Evolutionary conservation across 2,113 vertebrate species (phyloP), one percentile per base, ranked within the genome.

Genomic region (Mastomys coucha): DNA sequence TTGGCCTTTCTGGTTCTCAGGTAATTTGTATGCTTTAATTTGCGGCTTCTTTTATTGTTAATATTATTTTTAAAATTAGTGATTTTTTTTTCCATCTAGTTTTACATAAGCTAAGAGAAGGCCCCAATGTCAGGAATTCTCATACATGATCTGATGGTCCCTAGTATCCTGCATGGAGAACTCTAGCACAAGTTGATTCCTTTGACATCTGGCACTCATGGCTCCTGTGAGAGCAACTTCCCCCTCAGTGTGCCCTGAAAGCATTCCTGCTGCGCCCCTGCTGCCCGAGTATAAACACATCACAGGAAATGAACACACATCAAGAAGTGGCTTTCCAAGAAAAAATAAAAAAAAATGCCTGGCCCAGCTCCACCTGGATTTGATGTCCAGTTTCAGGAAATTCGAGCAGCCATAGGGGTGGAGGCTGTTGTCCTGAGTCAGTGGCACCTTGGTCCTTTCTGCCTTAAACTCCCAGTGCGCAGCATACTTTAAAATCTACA

Each of bases 131-230:
- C 39, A 60, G 84, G 80, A 87, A 63, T 42, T 89, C 85, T 65
- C 65, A 88, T 69, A 72, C 0, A 1, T 4, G 42, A 69, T 67
- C 39, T 67, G 78, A 36, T 63, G 45, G 88, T 51, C 69, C 13
- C 10, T 45, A 7, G 51, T 36, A 36, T 88, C 82, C 13, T 75
- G 33, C 86, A 88, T 42, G n/a, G 75, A 86, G 92, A 65, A 42
- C 73, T 73, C 76, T 70, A 60, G 88, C 72, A 70, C n/a, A 89
- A 49, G 45, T 51, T 75, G 76, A 8, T 45, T 67, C 73, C 0
- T 53, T 84, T 96, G 96, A 97, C 97, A 96, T 94, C 95, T 96
- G 96, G 94, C 81, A 88, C 93, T 96, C 95, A 88, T 0, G 19
- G 91, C 63, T 95, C 91, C 93, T 89, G n/a, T 53, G 97, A 93